phyloP scores from a whole-genome alignment of 2,797 vertebrate species.

The Argentina silus region DNA sequence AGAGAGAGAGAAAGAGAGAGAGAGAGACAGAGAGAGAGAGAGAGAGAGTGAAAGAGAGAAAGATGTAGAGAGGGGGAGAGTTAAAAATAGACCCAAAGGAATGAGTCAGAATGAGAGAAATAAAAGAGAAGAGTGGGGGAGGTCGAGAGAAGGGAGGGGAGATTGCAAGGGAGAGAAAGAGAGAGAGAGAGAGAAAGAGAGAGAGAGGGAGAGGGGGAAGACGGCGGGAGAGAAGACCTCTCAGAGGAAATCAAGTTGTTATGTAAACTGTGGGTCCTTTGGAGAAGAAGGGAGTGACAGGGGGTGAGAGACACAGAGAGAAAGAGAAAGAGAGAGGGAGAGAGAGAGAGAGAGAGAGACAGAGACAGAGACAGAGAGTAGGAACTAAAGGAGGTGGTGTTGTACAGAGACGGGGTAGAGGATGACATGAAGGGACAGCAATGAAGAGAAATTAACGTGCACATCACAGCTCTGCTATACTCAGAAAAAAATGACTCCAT shows the following conservation, averaged over 20 bases:
- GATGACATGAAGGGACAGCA: constrained; percentile 8
- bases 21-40: constrained; percentile 70
- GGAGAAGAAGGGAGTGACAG: constrained; percentile 49
- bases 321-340: constrained; percentile 20
- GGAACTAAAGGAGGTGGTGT: constrained; percentile 1
- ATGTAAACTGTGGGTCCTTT: constrained; percentile 65
- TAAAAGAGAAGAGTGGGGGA: constrained; percentile 44
- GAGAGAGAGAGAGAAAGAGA: constrained; percentile 36
- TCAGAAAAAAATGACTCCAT: not conserved
- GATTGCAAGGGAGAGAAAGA: constrained; percentile 42
- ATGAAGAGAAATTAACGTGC: not conserved
- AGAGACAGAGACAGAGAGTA: constrained; percentile 19
- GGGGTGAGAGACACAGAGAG: constrained; percentile 31
- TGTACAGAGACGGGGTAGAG: not conserved
- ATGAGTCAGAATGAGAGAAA: constrained; percentile 75
- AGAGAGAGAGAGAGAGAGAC: constrained; percentile 9
- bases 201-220: constrained; percentile 34
- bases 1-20: too few species aligned
- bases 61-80: constrained; percentile 23
- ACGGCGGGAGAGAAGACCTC: constrained; percentile 50
- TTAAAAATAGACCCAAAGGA: constrained; percentile 76
- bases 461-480: not conserved
- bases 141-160: constrained; percentile 17
- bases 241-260: constrained; percentile 68
- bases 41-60: constrained; percentile 48